Evolutionary conservation across 2,888 invertebrate genomes (phyloP).

Genomic region (Rhyacophila evoluta): DNA sequence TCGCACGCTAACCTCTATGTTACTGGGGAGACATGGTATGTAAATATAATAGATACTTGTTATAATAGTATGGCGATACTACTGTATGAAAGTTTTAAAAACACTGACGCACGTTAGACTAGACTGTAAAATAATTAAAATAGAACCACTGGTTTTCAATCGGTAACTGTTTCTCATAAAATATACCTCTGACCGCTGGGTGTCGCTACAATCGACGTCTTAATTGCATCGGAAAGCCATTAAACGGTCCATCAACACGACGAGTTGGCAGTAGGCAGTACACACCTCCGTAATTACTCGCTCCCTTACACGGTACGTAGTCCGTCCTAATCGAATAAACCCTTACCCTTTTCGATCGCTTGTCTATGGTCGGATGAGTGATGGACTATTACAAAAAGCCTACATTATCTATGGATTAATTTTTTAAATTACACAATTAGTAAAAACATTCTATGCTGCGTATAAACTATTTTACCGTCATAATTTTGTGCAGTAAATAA

Average conservation of each 20-base stretch:
- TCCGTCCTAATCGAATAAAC: slow-evolving; percentile 41
- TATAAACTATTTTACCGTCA: too few relatives aligned
- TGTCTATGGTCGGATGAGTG: slow-evolving; percentile 41
- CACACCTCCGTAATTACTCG: slow-evolving; percentile 10
- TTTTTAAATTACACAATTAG: neutral
- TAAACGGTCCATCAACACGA: slow-evolving; percentile 42
- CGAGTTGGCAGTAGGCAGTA: slow-evolving; percentile 21
- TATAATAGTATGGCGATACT: too few relatives aligned
- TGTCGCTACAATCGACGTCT: slow-evolving; percentile 17
- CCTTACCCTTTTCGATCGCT: slow-evolving; percentile 12
- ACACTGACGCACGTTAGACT: too few relatives aligned
- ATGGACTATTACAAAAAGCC: slow-evolving; percentile 1
- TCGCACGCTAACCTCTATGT: too few relatives aligned
- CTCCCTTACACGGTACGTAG: neutral
- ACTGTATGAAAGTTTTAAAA: too few relatives aligned
- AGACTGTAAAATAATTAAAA: too few relatives aligned
- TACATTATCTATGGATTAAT: neutral
- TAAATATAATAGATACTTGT: too few relatives aligned
- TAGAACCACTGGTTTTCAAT: too few relatives aligned
- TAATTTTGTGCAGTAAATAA: too few relatives aligned
- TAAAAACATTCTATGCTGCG: too few relatives aligned
- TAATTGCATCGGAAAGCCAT: slow-evolving; percentile 49
- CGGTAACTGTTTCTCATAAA: neutral
- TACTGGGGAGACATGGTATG: too few relatives aligned
- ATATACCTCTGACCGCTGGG: neutral